Conservation (phyloP, 2,888 invertebrate species). For the Leptopilina drosophilae region DNA sequence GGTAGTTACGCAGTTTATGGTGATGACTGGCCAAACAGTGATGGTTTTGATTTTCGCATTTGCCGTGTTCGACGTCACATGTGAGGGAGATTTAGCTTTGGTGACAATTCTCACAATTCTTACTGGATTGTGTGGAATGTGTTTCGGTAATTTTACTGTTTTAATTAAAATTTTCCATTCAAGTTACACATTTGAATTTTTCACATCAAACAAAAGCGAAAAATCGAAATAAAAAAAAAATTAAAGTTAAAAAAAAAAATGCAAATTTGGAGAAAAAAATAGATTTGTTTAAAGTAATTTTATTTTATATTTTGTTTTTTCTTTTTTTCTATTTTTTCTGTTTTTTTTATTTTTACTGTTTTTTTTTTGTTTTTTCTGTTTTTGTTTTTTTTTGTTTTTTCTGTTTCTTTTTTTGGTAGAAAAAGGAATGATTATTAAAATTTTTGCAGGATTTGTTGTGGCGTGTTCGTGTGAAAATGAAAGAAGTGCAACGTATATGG, state of each 20-base stretch:
- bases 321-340: no score
- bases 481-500: constrained; percentile 90
- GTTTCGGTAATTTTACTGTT: constrained; percentile 83
- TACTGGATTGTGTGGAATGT: constrained; percentile 95
- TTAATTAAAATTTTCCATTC: not conserved
- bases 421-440: not conserved
- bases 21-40: constrained; percentile 90
- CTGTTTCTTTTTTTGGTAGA: not conserved
- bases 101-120: constrained; percentile 87
- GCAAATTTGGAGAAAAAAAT: not conserved
- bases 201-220: no score
- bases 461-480: constrained; percentile 89
- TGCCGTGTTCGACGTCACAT: constrained; percentile 86
- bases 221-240: not conserved
- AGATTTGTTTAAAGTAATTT: not conserved
- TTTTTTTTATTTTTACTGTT: not conserved
- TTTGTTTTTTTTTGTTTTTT: no score
- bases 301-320: no score
- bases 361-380: no score
- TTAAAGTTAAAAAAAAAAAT: not conserved
- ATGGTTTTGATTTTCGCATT: constrained; percentile 89
- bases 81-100: constrained; percentile 86
- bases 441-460: constrained; percentile 85
- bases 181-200: no score
- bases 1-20: constrained; percentile 90